Base-by-base conservation (phyloP, 2,888 invertebrate species). In the Papilio elwesi region DNA sequence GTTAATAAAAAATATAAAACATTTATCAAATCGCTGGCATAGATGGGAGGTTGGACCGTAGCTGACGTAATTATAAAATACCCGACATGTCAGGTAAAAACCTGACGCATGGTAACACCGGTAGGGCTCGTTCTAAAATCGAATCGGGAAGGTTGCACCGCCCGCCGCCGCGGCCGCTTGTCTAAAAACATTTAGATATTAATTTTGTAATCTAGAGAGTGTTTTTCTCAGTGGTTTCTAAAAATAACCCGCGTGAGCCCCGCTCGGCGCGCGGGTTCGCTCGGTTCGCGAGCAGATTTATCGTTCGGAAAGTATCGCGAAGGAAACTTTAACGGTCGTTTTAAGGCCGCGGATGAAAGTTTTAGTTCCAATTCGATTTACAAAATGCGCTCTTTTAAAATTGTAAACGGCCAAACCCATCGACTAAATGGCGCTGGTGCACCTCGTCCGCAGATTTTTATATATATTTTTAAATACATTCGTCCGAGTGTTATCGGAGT, bases 271-370 rank as follows among this genome's bases (percentile, higher is more conserved):
- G 84, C 85, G 86, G 86, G 88, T 86, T 86, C 85, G 85, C 84
- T 84, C 87, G 87, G 89, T 91, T 89, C 88, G 91, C 90, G 86
- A 88, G 87, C 89, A 85, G 88, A 92, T 92, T 91, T 92, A 91
- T 91, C 83, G 87, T 79, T 83, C 83, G 79, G 81, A 84, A 87
- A 88, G 87, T 86, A 90, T 84, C 87, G 81, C 78, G 83, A 82
- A 82, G 83, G 83, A 82, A 83, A 82, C 87, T 87, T 87, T 89
- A 90, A 89, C 89, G 84, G 85, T 80, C 82, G 88, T 87, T 91
- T 91, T 92, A 90, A 89, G 85, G 85, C 86, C 84, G 84, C 87
- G 78, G 86, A 85, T 89, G 92, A 92, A 90, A 92, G 90, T 89
- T 92, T 92, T 90, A 91, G 80, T 74, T 83, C 79, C 87, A 82